A percentile compares a stretch with the other conserved stretches of the same genome.
Conservation (phyloP, 2,113 vertebrate genomes). For the Sterrhoptilus dennistouni region DNA sequence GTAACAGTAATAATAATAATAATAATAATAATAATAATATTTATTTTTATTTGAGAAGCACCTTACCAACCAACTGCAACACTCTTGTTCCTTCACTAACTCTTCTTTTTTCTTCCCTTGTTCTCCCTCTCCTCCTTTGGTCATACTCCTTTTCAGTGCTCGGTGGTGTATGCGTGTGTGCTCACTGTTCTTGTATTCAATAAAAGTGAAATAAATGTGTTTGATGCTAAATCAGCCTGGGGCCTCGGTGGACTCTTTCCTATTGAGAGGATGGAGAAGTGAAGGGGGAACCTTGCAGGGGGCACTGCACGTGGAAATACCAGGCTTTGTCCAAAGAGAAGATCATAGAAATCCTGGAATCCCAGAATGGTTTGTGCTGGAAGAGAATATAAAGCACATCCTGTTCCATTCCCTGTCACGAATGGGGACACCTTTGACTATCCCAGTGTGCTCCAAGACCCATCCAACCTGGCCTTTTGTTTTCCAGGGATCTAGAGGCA, state of each 20-base stretch:
- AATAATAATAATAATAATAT: constrained; percentile 11
- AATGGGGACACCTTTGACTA: background rate
- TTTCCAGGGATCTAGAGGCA: background rate
- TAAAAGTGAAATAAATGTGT: constrained; percentile 95
- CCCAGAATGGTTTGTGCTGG: background rate
- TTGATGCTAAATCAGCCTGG: constrained; percentile 74
- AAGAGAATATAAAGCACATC: background rate
- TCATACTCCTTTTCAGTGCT: constrained; percentile 80
- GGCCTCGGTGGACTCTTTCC: background rate
- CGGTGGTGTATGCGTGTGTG: constrained; percentile 91
- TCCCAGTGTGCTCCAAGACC: background rate
- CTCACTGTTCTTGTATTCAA: constrained; percentile 95
- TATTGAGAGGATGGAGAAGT: background rate
- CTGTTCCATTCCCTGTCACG: background rate
- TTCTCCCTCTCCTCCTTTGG: constrained; percentile 62
- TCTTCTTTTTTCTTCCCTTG: constrained; percentile 67
- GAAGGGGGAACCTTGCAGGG: background rate
- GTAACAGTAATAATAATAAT: constrained; percentile 7
- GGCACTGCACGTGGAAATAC: background rate
- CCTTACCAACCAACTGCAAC: constrained; percentile 73
- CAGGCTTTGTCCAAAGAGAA: background rate
- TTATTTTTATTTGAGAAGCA: constrained; percentile 75
- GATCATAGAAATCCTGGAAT: background rate
- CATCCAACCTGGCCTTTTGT: fast-evolving
- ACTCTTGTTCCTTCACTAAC: constrained; percentile 73